Conservation (phyloP, 2,113 vertebrate species). For the Piprites chloris region DNA sequence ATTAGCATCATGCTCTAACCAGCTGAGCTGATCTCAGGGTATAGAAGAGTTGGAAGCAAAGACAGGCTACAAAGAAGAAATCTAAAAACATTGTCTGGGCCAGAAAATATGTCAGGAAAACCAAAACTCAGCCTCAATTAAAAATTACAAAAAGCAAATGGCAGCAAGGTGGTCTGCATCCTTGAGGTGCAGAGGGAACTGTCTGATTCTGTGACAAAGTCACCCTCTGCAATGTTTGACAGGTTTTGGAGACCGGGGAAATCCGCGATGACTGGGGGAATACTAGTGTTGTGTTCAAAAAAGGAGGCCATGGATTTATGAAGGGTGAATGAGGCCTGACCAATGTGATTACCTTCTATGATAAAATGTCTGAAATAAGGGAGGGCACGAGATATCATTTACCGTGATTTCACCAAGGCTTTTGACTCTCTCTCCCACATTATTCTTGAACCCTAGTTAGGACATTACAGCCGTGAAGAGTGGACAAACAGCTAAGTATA, state of each 20-base stretch:
- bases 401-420: not conserved
- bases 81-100: not conserved
- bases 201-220: not conserved
- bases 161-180: not conserved
- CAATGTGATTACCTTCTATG: not conserved
- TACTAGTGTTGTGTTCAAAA: not conserved
- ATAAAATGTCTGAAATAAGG: not conserved
- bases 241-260: not conserved
- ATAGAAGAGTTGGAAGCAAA: not conserved
- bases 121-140: not conserved
- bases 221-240: not conserved
- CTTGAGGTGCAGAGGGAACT: not conserved
- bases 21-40: not conserved
- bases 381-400: not conserved
- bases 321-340: not conserved
- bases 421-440: not conserved
- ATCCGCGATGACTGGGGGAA: not conserved
- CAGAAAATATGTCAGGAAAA: not conserved
- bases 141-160: not conserved
- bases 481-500: not conserved
- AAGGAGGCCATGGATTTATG: not conserved
- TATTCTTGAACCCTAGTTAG: not conserved
- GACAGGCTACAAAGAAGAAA: not conserved
- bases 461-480: not conserved
- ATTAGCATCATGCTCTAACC: not conserved